Conservation (phyloP, 2,797 vertebrate genomes). For the Acrocephalus scirpaceus region DNA sequence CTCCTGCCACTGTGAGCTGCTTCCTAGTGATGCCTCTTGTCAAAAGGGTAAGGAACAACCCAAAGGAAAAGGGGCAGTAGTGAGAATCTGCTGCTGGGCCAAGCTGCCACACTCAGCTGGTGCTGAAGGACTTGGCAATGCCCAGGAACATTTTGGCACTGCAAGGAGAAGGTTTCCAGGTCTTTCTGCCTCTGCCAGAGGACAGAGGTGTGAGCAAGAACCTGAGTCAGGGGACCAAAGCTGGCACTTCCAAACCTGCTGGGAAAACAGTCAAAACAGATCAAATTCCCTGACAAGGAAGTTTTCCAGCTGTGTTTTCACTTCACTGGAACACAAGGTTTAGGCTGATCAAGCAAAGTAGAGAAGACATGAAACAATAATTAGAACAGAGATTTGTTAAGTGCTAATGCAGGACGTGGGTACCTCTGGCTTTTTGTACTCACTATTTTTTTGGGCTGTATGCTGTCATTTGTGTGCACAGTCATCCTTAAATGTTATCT, state of each 20-base stretch:
- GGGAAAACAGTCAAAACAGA: slow-evolving; percentile 43
- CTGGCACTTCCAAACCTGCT: neutral
- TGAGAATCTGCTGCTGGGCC: neutral
- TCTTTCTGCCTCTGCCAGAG: neutral
- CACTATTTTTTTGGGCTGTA: neutral
- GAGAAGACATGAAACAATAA: slow-evolving; percentile 1
- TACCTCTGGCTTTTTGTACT: neutral
- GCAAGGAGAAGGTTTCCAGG: neutral
- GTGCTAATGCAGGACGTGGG: neutral
- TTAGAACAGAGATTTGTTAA: neutral
- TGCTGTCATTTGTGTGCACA: neutral
- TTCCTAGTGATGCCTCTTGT: slow-evolving; percentile 84
- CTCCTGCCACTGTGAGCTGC: slow-evolving; percentile 89
- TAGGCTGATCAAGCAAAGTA: neutral
- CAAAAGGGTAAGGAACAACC: slow-evolving; percentile 82
- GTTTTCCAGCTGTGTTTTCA: slow-evolving; percentile 55
- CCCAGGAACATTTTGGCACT: slow-evolving; percentile 1
- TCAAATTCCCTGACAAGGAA: slow-evolving; percentile 12
- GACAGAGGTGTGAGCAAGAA: slow-evolving; percentile 5
- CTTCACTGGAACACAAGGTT: slow-evolving; percentile 34
- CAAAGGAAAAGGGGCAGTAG: neutral
- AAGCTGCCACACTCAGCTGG: neutral
- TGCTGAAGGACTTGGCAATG: neutral
- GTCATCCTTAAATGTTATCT: neutral
- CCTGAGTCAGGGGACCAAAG: slow-evolving; percentile 4